Evolutionary conservation across 1,140 invertebrate genomes (phyloP).

Genomic region (Bombus affinis): DNA sequence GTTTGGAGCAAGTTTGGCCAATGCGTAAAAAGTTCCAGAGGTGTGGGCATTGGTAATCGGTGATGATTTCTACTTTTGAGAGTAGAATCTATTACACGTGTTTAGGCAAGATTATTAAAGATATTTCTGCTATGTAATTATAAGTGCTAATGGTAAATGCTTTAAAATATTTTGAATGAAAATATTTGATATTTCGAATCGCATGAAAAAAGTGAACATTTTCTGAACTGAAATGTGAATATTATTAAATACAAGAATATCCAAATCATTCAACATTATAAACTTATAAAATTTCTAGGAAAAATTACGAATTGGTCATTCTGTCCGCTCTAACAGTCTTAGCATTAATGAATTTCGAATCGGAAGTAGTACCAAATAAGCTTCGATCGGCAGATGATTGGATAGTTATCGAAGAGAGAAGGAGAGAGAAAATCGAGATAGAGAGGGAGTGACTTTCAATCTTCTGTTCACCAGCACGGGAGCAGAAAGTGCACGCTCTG

Average conservation of each 20-base stretch:
- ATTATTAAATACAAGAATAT: not conserved
- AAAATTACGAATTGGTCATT: not conserved
- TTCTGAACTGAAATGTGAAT: not conserved
- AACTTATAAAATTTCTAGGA: not conserved
- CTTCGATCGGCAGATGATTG: not conserved
- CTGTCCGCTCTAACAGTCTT: not conserved
- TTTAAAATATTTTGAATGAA: not conserved
- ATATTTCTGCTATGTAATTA: not conserved
- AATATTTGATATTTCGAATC: not conserved
- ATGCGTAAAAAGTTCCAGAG: no score
- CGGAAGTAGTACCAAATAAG: not conserved
- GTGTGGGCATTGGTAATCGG: no score
- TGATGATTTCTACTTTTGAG: not conserved
- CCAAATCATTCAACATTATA: not conserved
- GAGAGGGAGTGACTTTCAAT: slow-evolving; percentile 25
- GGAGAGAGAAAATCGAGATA: not conserved
- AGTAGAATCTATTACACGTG: not conserved
- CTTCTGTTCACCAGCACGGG: slow-evolving; percentile 23
- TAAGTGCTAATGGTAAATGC: not conserved
- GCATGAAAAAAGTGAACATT: not conserved
- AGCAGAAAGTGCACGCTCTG: slow-evolving; percentile 43
- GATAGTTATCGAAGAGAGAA: not conserved
- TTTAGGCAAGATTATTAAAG: no score
- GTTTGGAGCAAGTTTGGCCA: not conserved
- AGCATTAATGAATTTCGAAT: not conserved